phyloP scores from a whole-genome alignment of 2,888 invertebrate species.

The Colletes collaris region DNA sequence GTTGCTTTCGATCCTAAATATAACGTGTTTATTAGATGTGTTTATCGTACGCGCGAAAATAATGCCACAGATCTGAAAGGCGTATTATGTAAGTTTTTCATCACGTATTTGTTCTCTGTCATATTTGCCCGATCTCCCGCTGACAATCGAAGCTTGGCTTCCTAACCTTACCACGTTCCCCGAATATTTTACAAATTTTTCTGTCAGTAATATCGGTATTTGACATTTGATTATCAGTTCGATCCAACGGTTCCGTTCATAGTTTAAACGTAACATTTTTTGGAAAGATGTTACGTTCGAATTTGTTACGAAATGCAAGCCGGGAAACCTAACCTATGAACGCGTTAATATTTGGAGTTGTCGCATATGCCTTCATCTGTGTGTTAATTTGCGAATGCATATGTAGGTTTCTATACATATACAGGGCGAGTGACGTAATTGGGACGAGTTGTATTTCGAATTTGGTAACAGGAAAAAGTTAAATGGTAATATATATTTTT shows the following conservation, averaged over 20 bases:
- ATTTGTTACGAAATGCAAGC: neutral
- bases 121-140: neutral
- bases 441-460: too few relatives aligned
- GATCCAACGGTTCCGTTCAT: neutral
- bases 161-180: conserved; percentile 25
- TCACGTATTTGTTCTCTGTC: neutral
- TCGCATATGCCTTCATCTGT: neutral
- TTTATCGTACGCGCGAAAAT: neutral
- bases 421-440: too few relatives aligned
- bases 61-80: neutral
- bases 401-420: neutral
- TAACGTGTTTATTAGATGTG: neutral
- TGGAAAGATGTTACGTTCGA: neutral
- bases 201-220: neutral
- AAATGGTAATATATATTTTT: too few relatives aligned
- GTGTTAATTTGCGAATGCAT: neutral
- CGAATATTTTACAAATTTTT: neutral
- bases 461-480: too few relatives aligned
- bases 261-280: neutral
- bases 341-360: neutral
- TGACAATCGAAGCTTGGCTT: neutral
- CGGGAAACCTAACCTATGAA: conserved; percentile 34
- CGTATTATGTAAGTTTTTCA: neutral
- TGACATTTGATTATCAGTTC: neutral
- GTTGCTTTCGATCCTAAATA: conserved; percentile 5